Conservation (phyloP, 2,113 vertebrate genomes). For the Bujurquina vittata region DNA sequence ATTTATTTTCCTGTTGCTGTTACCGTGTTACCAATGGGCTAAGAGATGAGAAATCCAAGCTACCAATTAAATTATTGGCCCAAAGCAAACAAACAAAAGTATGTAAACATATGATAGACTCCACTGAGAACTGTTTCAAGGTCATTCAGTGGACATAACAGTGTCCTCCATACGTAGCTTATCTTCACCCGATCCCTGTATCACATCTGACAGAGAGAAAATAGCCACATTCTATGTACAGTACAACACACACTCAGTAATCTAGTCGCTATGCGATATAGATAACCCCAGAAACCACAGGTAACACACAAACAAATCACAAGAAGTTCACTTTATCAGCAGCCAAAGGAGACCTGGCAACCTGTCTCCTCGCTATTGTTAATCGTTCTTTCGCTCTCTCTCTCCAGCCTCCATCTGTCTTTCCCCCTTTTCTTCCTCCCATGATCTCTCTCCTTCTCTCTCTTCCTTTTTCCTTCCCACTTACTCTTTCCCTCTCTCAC, state of each 20-base stretch:
- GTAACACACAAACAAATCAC: slow-evolving; percentile 77
- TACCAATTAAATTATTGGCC: background rate
- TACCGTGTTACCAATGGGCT: no score
- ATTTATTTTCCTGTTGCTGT: no score
- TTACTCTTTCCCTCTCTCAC: slow-evolving; percentile 66
- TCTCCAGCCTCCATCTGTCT: slow-evolving; percentile 61
- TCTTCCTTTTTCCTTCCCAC: slow-evolving; percentile 21
- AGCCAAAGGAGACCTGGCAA: slow-evolving; percentile 75
- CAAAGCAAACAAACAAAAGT: background rate
- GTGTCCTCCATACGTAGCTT: slow-evolving; percentile 57
- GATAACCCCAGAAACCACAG: slow-evolving; percentile 76
- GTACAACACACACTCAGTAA: slow-evolving; percentile 63
- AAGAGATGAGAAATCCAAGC: no score
- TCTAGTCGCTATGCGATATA: slow-evolving; percentile 64
- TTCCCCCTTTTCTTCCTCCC: slow-evolving; percentile 50
- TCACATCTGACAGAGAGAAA: slow-evolving; percentile 73
- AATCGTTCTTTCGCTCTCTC: slow-evolving; percentile 67
- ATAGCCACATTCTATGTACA: slow-evolving; percentile 66
- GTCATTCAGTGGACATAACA: slow-evolving; percentile 55
- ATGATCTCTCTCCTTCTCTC: slow-evolving; percentile 31
- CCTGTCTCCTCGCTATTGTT: slow-evolving; percentile 70
- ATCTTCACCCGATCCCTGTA: slow-evolving; percentile 72
- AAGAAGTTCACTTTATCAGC: slow-evolving; percentile 77
- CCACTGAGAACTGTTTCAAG: slow-evolving; percentile 60
- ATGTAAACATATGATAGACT: background rate